Base-by-base conservation (phyloP, 2,888 invertebrate species). In the Lypha dubia region DNA sequence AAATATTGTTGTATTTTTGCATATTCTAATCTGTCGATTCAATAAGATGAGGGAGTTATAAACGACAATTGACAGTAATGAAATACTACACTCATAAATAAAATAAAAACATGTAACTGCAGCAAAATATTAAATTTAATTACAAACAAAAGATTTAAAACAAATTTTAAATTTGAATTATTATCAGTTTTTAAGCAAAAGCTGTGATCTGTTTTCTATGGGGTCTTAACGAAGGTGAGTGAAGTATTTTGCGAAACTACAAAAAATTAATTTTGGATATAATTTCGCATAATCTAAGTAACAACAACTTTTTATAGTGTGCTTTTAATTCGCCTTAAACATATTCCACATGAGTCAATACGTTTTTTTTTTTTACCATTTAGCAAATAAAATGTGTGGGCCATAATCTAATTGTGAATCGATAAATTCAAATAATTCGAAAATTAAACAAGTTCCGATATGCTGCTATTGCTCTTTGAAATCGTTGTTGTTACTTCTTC, bases 331-430 rank as follows among this genome's bases (percentile, higher is more conserved):
- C 60, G 62, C 8, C 4, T n/a, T 44, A 17, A 73, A 15, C 17
- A 15, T 22, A 15, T 13, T n/a, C 2, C 15, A 11, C n/a, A 7
- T n/a, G 20, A 24, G 0, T 22, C 17, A 22, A 53, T 79, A n/a
- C n/a, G n/a, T n/a, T n/a, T n/a, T n/a, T 53, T 49, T n/a, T 79
- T 63, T 58, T 60, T 22, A 71, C 20, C 62, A 24, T 63, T 53
- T 53, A 65, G 38, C 73, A 41, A 60, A 60, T 46, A 77, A 68
- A 84, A 77, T 85, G 81, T 83, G 86, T 86, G 83, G 86, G 86
- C 85, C 77, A 77, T 82, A 86, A 85, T 85, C 85, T 86, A 86
- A 86, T 86, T 86, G 86, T 79, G 71, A 86, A 86, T 86, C 86
- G 79, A 86, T 86, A 86, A 75, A 84, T 82, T 85, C 79, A 85